Base-by-base conservation (phyloP, 2,113 vertebrate genomes). In the Leptocoma aspasia region DNA sequence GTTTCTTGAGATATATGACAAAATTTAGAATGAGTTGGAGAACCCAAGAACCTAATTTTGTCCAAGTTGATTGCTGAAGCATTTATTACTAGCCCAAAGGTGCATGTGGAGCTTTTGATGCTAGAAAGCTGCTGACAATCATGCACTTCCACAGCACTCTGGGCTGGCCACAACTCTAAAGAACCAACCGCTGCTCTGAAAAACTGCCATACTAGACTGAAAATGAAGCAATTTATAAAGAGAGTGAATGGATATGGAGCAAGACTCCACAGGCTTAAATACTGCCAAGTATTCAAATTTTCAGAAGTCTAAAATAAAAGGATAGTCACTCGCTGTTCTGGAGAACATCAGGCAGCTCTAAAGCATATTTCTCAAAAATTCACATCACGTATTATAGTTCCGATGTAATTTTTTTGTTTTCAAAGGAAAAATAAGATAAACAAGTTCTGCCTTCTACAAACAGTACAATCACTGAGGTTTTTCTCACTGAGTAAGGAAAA, bases 221-320 rank as follows among this genome's bases (percentile, higher is more conserved):
- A 95, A 95, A 82, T 49, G 28, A 94, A 88, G 59, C n/a, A 23
- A 90, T 61, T 92, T 73, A 82, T 63, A 68, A 47, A 94, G n/a
- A 85, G 57, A 65, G 35, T 28, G 30, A 28, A 42, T 41, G 42
- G 64, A 68, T 89, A 86, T 27, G n/a, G 80, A 95, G 53, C 89
- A 91, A 86, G 83, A 72, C 76, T 77, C 76, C 50, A 57, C 76
- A 89, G 66, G 63, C 31, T 93, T 68, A 83, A 89, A 72, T 44
- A 80, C 45, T 73, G 91, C 80, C 76, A 95, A 90, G 37, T 61
- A 86, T 44, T 94, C 69, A 72, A 47, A 61, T 86, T 89, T 92
- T 77, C 42, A 9, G 24, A 88, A 90, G 70, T 37, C 66, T 86
- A 65, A 82, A 95, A 72, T 95, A 82, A 88, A 93, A 95, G 63